A percentile compares a stretch with the other conserved stretches of the same genome.
Evolutionary conservation across 2,797 vertebrate genomes (phyloP).

Genomic region (Crocidura indochinensis): DNA sequence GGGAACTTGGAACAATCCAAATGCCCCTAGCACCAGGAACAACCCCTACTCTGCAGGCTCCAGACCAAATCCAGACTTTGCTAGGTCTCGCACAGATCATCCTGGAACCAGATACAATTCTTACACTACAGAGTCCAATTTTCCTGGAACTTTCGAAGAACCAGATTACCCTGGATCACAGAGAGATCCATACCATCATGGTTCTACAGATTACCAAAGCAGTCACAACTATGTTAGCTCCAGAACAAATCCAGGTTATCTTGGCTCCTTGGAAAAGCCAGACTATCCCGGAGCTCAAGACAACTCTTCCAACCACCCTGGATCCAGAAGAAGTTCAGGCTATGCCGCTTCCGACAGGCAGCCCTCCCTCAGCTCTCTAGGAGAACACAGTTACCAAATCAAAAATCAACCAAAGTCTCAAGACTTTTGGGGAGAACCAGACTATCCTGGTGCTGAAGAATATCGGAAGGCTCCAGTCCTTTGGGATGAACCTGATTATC

Average conservation of each 20-base stretch:
- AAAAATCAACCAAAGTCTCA: slow-evolving; percentile 17
- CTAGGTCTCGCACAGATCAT: neutral
- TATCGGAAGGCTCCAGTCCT: neutral
- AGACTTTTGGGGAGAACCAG: slow-evolving; percentile 53
- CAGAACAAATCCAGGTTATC: slow-evolving; percentile 60
- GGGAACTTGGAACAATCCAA: too few relatives aligned
- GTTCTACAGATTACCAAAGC: slow-evolving; percentile 21
- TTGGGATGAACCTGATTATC: slow-evolving; percentile 70
- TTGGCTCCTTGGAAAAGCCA: slow-evolving; percentile 48
- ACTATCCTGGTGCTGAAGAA: slow-evolving; percentile 49
- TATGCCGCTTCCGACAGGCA: slow-evolving; percentile 15
- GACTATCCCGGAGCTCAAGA: slow-evolving; percentile 72
- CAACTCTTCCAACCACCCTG: neutral
- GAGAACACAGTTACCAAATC: slow-evolving; percentile 70
- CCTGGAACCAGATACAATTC: neutral
- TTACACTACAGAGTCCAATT: neutral
- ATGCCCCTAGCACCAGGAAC: too few relatives aligned
- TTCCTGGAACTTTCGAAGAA: slow-evolving; percentile 6
- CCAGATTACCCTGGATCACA: slow-evolving; percentile 46
- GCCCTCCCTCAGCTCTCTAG: neutral
- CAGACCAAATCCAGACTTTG: slow-evolving; percentile 45
- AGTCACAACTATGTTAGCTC: neutral
- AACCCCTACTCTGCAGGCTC: slow-evolving; percentile 36
- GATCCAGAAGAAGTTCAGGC: slow-evolving; percentile 33
- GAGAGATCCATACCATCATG: neutral